Percentiles rank a stretch among this genome's conserved stretches.
These are phyloP conservation scores for Sebastes baramenuke DNA, from an alignment of 2,797 vertebrate genomes.

Conservation along the genomic window DNA sequence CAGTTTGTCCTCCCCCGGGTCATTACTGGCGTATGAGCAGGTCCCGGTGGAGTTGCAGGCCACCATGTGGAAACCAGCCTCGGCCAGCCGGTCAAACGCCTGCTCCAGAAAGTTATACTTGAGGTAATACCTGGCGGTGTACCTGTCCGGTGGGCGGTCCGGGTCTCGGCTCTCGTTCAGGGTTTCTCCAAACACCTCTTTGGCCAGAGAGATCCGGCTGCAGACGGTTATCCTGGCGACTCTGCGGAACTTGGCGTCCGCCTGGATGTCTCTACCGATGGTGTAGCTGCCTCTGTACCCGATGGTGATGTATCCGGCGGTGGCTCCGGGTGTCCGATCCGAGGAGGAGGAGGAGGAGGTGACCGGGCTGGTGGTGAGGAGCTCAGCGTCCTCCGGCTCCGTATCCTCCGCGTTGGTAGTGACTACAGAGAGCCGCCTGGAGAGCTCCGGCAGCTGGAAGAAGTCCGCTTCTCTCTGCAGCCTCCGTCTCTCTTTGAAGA, in stretches of 20 bases:
- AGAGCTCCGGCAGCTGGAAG: conserved; percentile 89
- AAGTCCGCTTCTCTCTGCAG: conserved; percentile 91
- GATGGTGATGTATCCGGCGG: conserved; percentile 88
- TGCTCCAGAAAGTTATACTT: conserved; percentile 96
- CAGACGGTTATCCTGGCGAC: conserved; percentile 94
- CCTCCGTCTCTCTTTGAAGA: conserved; percentile 88
- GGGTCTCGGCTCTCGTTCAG: conserved; percentile 94
- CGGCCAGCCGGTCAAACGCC: conserved; percentile 91
- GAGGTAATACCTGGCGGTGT: conserved; percentile 93
- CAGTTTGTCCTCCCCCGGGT: conserved; percentile 93
- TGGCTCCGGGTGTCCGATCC: conserved; percentile 30
- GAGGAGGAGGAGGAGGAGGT: conserved; percentile 43
- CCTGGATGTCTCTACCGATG: conserved; percentile 91
- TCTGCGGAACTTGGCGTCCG: conserved; percentile 91
- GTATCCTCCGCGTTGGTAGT: conserved; percentile 59
- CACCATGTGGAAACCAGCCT: conserved; percentile 92
- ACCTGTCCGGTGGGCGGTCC: conserved; percentile 89
- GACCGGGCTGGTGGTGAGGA: conserved; percentile 54
- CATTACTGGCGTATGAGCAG: conserved; percentile 87
- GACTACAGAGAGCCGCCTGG: conserved; percentile 54
- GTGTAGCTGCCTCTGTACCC: conserved; percentile 93
- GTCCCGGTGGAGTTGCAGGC: conserved; percentile 93
- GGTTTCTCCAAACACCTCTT: conserved; percentile 94
- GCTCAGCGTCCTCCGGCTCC: conserved; percentile 85
- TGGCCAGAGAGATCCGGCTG: conserved; percentile 89